These are phyloP conservation scores for Scartelaos histophorus DNA, from an alignment of 2,113 vertebrate species.

Conservation along the genomic window DNA sequence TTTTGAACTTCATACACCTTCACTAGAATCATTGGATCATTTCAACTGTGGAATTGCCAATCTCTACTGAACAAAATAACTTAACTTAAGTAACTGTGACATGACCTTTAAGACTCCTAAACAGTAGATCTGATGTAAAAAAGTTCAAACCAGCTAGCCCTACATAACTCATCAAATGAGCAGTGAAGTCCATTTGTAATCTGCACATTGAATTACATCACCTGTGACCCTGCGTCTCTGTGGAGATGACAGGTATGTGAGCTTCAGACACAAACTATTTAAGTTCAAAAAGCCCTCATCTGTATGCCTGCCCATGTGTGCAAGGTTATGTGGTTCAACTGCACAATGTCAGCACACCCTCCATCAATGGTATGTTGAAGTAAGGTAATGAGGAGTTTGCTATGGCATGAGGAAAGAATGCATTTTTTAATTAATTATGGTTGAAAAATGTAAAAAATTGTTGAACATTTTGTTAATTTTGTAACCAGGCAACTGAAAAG, in stretches of 20 bases:
- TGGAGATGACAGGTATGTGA: constrained; percentile 4
- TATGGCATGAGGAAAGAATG: neutral
- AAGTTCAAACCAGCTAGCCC: neutral
- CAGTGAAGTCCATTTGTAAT: neutral
- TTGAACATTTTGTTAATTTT: no score
- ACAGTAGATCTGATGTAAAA: neutral
- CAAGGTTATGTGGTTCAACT: constrained; percentile 18
- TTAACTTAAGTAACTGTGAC: no score
- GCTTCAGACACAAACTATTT: constrained; percentile 5
- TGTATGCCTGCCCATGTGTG: neutral
- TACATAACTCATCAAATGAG: neutral
- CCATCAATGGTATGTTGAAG: neutral
- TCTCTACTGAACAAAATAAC: no score
- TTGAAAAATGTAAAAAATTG: no score
- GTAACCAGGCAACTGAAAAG: no score
- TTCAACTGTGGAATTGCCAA: no score
- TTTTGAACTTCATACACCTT: no score
- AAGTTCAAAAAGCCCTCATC: constrained; percentile 24
- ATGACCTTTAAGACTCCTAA: neutral
- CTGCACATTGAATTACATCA: neutral
- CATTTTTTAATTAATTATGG: neutral
- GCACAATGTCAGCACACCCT: neutral
- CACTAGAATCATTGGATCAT: no score
- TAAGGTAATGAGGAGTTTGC: neutral
- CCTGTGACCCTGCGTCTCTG: constrained; percentile 54